phyloP scores from a whole-genome alignment of 2,797 vertebrate genomes.

The Helostoma temminkii region DNA sequence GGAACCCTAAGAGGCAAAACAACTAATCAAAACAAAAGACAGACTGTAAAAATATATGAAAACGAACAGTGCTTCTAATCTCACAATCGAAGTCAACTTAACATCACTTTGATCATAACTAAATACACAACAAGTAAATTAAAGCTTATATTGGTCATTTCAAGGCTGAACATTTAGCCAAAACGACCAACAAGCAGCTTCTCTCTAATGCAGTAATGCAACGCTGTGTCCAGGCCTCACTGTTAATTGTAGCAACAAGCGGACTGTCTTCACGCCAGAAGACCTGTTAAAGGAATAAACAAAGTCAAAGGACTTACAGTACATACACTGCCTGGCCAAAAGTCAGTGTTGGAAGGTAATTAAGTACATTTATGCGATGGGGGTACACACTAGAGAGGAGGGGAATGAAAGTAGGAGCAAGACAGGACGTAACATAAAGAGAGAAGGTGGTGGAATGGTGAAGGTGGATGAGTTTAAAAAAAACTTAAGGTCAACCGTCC shows the following conservation, averaged over 20 bases:
- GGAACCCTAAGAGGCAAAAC: background rate
- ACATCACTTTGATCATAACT: background rate
- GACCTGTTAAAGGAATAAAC: slow-evolving; percentile 42
- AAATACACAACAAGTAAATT: background rate
- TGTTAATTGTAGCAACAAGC: background rate
- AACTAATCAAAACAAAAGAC: background rate
- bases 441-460: too few species aligned
- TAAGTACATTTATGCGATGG: too few species aligned
- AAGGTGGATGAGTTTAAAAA: too few species aligned
- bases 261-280: slow-evolving; percentile 44
- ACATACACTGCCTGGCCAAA: too few species aligned
- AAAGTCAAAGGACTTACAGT: background rate
- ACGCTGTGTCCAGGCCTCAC: background rate
- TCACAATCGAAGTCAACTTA: background rate
- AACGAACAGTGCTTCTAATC: background rate
- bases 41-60: background rate
- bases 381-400: too few species aligned
- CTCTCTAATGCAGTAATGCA: background rate
- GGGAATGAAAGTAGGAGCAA: too few species aligned
- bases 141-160: background rate
- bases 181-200: background rate
- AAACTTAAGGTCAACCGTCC: too few species aligned
- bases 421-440: too few species aligned
- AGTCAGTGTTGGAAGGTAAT: too few species aligned
- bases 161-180: background rate